Evolutionary conservation across 92 coral and sea anemone genomes (phyloP), one percentile per base, ranked within the genome.

Genomic region (Zoanthus solanderi): DNA sequence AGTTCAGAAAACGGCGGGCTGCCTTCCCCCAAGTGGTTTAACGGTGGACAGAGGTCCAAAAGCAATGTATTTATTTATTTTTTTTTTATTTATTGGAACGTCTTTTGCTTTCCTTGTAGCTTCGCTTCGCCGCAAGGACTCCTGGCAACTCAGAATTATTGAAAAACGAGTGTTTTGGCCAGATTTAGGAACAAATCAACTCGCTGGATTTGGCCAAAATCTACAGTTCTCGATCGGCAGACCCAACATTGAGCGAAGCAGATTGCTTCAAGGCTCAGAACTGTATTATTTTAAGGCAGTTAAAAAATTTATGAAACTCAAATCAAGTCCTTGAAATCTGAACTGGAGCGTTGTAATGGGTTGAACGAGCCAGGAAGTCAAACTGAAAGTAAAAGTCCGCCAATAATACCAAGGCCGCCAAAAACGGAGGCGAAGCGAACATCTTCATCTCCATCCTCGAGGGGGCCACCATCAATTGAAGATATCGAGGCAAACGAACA

Each of bases 61-160:
- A 34, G 44, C 54, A 4, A 42, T 15, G 78, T 23, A 23, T 23
- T 23, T 23, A 23, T 23, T 23, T 23, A 23, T 23, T 23, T 23
- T 23, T 23, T 23, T 60, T 17, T 5, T 42, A 7, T 73, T 73
- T 44, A 54, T 73, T 42, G 78, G 54, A 9, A 42, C 78, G 23
- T 73, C 82, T 0, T 53, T 77, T 15, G 15, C 79, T 75, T 65
- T 75, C 34, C 61, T 47, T 16, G 63, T 75, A 15, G 75, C 75
- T 71, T 29, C 75, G 10, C 46, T 71, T 15, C 58, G 12, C 4
- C 7, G 60, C 7, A 75, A 75, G 15, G 79, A 46, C 9, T 0
- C 67, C 82, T 29, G 45, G 46, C 0, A 52, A 7, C 16, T 54
- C 47, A 0, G 1, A 75, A 3, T 30, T 75, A 0, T 30, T 75